A percentile compares a stretch with the other conserved stretches of the same genome.
These are phyloP conservation scores for Diarsia brunnea DNA, from an alignment of 2,888 invertebrate genomes.

Conservation along the genomic window DNA sequence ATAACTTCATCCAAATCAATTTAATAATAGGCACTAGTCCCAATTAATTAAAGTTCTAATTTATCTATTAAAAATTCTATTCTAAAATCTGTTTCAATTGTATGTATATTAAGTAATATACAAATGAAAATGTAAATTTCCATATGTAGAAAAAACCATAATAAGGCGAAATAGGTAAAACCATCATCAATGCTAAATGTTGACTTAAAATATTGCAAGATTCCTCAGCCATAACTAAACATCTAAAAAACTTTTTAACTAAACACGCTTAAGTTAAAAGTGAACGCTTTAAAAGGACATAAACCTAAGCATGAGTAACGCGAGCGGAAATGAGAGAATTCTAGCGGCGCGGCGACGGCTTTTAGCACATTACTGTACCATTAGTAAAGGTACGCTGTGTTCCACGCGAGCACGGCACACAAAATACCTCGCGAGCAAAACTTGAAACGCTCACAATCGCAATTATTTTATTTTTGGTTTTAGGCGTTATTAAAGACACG, in stretches of 20 bases:
- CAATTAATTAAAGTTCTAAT: too few species aligned
- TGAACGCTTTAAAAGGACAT: slow-evolving; percentile 48
- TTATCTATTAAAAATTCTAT: too few species aligned
- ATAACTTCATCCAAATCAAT: neutral
- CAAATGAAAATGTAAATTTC: neutral
- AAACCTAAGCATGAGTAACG: slow-evolving; percentile 57
- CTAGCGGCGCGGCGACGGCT: slow-evolving; percentile 52
- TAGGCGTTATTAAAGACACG: slow-evolving; percentile 5
- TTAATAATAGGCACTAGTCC: neutral
- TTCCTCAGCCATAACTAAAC: neutral
- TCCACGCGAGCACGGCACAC: slow-evolving; percentile 39
- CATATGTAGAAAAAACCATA: too few species aligned
- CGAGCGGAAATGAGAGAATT: slow-evolving; percentile 61
- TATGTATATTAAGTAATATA: too few species aligned
- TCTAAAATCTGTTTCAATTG: too few species aligned
- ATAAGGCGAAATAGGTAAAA: neutral
- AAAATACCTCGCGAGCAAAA: slow-evolving; percentile 1
- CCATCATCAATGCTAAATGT: neutral
- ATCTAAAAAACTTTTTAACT: neutral
- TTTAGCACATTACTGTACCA: slow-evolving; percentile 55
- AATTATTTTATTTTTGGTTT: neutral
- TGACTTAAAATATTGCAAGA: neutral
- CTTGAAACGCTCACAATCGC: neutral
- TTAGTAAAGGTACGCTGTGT: slow-evolving; percentile 24
- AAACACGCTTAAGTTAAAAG: slow-evolving; percentile 33